Base-by-base conservation (phyloP, 1,140 invertebrate species). In the Drosophila parvula region DNA sequence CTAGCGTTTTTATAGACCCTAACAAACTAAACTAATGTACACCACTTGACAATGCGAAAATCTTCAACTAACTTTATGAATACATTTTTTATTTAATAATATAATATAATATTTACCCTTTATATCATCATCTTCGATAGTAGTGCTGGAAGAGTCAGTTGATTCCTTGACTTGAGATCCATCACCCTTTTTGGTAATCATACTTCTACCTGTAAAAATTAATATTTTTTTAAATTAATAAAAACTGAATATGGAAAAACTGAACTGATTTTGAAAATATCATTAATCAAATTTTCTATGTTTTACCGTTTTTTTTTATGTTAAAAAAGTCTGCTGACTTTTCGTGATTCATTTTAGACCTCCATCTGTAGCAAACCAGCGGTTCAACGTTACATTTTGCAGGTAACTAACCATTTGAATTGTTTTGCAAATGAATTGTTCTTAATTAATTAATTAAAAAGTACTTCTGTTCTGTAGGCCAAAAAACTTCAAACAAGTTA, bases 101-200 rank as follows among this genome's bases (percentile, higher is more conserved):
- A 43, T 30, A 30, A 30, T 58, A 43, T 57, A 45, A 79, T 74
- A 90, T 93, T 94, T 95, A 97, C 96, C 96, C 95, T 97, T 97
- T 80, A 94, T 91, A 68, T 94, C 94, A 92, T 98, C 97, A 92
- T 98, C 97, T 92, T 98, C 97, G 93, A 98, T 94, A 59, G 97
- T 95, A 70, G 97, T 98, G 90, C 97, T 98, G 90, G 96, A 98
- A 91, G 96, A 96, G 92, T 98, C 97, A 36, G 97, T 98, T 27
- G 97, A 98, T 93, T 98, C 97, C 92, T 98, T 98, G 16, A 98
- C 97, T 93, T 98, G 97, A 68, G 97, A 98, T 74, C 97, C 97
- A 89, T 98, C 97, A 48, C 97, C 96, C 92, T 98, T 98, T 93
- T 98, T 98, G 78, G 96, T 97, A 57, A 98, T 95, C 93, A 98